Conservation (phyloP, 1,140 invertebrate genomes). For the Drosophila miranda region DNA sequence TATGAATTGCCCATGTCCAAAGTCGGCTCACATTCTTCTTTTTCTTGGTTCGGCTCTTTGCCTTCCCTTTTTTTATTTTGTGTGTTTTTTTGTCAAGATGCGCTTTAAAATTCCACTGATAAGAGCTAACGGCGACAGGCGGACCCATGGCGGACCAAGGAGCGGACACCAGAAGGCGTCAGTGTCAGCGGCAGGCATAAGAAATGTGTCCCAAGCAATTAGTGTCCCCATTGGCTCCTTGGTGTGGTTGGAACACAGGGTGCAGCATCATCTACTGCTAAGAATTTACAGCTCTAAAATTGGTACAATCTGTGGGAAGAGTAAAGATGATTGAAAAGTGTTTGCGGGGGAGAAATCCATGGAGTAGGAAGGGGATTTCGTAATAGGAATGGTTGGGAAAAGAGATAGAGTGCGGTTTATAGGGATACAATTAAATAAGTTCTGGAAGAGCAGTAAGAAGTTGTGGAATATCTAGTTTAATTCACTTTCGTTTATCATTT, state of each 20-base stretch:
- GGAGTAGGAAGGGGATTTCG: too few species aligned
- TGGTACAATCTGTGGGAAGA: too few species aligned
- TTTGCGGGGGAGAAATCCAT: too few species aligned
- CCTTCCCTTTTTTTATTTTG: not conserved
- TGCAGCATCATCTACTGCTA: not conserved
- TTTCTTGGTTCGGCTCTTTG: not conserved
- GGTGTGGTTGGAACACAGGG: not conserved
- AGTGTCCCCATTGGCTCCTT: conserved; percentile 32
- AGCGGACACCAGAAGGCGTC: conserved; percentile 55
- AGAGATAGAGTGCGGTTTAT: too few species aligned
- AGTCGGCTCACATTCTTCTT: conserved; percentile 31
- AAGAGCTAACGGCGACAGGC: conserved; percentile 56
- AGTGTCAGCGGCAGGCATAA: conserved; percentile 73
- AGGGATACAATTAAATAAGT: not conserved
- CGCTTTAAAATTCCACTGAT: conserved; percentile 78
- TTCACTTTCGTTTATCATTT: too few species aligned
- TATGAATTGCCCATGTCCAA: conserved; percentile 74
- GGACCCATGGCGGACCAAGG: conserved; percentile 17
- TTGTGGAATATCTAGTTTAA: too few species aligned
- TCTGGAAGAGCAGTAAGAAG: not conserved
- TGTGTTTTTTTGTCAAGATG: conserved; percentile 48
- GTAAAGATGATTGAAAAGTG: too few species aligned
- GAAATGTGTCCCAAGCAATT: conserved; percentile 75
- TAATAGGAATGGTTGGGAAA: too few species aligned
- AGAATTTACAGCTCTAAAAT: conserved; percentile 5